Conservation (phyloP, 2,888 invertebrate species). For the Eretmocerus hayati region DNA sequence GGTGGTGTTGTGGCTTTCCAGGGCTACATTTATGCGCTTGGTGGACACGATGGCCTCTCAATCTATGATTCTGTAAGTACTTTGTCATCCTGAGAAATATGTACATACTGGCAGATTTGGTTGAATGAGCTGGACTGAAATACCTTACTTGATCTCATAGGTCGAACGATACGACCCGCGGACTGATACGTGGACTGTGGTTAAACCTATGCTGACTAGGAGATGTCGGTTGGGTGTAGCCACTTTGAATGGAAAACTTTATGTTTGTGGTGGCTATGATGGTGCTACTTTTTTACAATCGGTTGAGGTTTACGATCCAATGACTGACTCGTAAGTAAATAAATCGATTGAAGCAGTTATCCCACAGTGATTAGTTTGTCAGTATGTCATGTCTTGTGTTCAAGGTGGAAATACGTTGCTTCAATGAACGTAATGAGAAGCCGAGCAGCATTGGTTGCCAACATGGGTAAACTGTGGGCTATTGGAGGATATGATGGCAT, state of each 20-base stretch:
- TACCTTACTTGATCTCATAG: conserved; percentile 38
- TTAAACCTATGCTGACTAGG: conserved; percentile 72
- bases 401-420: conserved; percentile 67
- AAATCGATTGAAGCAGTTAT: not conserved
- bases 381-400: too few species aligned
- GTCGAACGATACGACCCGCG: conserved; percentile 74
- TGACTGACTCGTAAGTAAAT: conserved; percentile 57
- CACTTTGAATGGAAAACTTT: conserved; percentile 71
- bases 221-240: conserved; percentile 78
- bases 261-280: conserved; percentile 81
- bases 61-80: conserved; percentile 73
- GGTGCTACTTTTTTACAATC: conserved; percentile 74
- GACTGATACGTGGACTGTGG: conserved; percentile 64
- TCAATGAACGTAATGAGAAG: conserved; percentile 78
- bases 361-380: conserved; percentile 8
- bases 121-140: too few species aligned
- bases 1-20: conserved; percentile 65
- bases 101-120: too few species aligned
- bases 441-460: conserved; percentile 73
- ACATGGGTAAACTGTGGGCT: conserved; percentile 77
- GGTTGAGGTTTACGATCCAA: conserved; percentile 74
- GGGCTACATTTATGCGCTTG: conserved; percentile 73
- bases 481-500: conserved; percentile 76
- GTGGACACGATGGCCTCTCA: conserved; percentile 81
- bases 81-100: too few species aligned